Evolutionary conservation across 2,113 vertebrate species (phyloP).

Genomic region (Murina feae): DNA sequence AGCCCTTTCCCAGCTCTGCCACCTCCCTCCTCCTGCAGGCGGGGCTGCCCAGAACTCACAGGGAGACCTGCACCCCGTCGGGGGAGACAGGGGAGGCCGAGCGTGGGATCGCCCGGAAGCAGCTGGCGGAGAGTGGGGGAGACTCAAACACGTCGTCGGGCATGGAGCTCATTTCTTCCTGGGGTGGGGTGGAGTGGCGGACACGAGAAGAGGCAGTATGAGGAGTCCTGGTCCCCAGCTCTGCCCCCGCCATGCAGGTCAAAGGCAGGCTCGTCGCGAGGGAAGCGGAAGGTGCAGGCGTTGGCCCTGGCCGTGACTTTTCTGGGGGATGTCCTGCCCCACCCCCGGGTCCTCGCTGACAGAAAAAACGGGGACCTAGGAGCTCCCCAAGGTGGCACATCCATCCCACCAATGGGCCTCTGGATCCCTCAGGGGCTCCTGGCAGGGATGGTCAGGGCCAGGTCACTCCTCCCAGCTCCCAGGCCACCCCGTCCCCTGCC

Average conservation of each 20-base stretch:
- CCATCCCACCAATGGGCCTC: background rate
- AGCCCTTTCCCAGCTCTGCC: accelerated
- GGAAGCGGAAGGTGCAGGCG: background rate
- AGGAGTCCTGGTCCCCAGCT: accelerated
- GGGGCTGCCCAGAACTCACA: conserved; percentile 81
- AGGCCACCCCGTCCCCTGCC: background rate
- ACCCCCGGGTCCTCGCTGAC: accelerated
- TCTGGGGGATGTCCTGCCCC: background rate
- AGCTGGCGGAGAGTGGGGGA: conserved; percentile 87
- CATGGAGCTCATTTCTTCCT: conserved; percentile 91
- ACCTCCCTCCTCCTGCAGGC: background rate
- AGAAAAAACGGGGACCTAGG: background rate
- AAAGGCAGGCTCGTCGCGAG: background rate
- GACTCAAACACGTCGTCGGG: conserved; percentile 97
- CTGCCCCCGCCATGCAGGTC: accelerated
- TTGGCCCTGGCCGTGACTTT: too few relatives aligned
- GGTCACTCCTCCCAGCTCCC: background rate
- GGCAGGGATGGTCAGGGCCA: background rate
- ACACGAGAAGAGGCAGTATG: background rate
- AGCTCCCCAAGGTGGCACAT: background rate
- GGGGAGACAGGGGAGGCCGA: conserved; percentile 76
- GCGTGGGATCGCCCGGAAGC: conserved; percentile 67
- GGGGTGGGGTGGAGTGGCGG: conserved; percentile 77
- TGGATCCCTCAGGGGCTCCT: background rate
- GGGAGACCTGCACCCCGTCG: conserved; percentile 69